Conservation (phyloP, 2,888 invertebrate species). For the Poecilobothrus nobilitatus region DNA sequence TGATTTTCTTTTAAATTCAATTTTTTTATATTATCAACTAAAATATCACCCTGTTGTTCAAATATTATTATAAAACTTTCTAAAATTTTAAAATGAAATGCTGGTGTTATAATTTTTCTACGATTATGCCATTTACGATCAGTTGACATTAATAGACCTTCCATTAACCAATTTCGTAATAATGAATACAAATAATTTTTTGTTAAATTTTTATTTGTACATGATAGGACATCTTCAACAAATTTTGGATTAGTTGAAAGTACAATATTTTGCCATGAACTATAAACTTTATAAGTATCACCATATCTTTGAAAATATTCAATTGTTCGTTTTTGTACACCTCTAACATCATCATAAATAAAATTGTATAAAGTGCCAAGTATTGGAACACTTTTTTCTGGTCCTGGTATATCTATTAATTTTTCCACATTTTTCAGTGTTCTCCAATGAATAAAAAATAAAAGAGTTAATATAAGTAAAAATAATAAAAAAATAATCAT, state of each 20-base stretch:
- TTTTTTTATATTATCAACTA: slow-evolving; percentile 48
- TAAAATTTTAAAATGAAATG: slow-evolving; percentile 70
- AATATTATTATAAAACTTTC: slow-evolving; percentile 64
- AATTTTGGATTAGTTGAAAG: slow-evolving; percentile 32
- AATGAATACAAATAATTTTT: slow-evolving; percentile 34
- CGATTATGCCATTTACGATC: slow-evolving; percentile 54
- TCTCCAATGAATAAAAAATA: neutral
- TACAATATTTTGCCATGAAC: slow-evolving; percentile 26
- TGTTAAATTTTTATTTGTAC: slow-evolving; percentile 31
- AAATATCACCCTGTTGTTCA: slow-evolving; percentile 52
- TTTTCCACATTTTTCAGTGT: neutral
- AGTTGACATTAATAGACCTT: slow-evolving; percentile 34
- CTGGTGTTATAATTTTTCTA: slow-evolving; percentile 64
- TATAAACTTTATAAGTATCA: slow-evolving; percentile 29
- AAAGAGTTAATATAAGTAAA: too few relatives aligned
- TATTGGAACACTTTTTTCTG: neutral
- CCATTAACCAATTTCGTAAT: slow-evolving; percentile 35
- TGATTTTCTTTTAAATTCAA: slow-evolving; percentile 18
- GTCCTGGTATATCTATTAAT: neutral
- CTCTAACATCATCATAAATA: neutral
- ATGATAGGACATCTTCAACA: slow-evolving; percentile 30
- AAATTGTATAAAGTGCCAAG: slow-evolving; percentile 4
- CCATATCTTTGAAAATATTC: slow-evolving; percentile 26
- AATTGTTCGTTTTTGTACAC: neutral
- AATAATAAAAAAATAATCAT: neutral